These are phyloP conservation scores for Lycocorax pyrrhopterus DNA, from an alignment of 2,113 vertebrate species.

Conservation along the genomic window DNA sequence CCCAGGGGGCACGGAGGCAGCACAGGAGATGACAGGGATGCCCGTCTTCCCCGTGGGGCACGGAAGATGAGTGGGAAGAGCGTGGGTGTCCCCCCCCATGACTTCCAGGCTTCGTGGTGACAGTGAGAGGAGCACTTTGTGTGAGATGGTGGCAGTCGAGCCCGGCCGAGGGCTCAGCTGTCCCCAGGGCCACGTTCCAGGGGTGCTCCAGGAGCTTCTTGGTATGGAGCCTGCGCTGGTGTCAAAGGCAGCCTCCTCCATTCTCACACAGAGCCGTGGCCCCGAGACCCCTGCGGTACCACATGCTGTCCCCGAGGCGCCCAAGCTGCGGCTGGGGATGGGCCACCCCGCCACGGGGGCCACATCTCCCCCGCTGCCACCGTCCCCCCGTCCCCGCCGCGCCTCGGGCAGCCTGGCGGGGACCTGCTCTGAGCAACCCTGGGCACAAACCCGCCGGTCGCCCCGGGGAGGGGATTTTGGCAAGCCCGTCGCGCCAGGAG, in stretches of 20 bases:
- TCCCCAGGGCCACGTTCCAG: not conserved
- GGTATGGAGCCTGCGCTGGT: not conserved
- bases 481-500: not conserved
- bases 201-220: slow-evolving; percentile 10
- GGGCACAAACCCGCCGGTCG: not conserved
- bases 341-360: not conserved
- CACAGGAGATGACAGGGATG: not conserved
- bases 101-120: not conserved
- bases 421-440: slow-evolving; percentile 3
- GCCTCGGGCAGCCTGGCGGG: not conserved
- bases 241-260: not conserved
- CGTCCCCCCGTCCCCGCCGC: not conserved
- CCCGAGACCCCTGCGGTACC: not conserved
- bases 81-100: not conserved
- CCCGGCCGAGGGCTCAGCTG: not conserved
- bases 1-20: not conserved
- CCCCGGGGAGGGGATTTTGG: not conserved
- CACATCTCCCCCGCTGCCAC: not conserved
- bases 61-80: not conserved
- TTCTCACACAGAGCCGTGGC: not conserved
- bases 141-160: slow-evolving; percentile 11
- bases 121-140: not conserved
- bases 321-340: not conserved
- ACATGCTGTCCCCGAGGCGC: slow-evolving; percentile 15
- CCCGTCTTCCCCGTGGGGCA: not conserved